Base-by-base conservation (phyloP, 2,797 vertebrate species). In the Jordanella pulchra region DNA sequence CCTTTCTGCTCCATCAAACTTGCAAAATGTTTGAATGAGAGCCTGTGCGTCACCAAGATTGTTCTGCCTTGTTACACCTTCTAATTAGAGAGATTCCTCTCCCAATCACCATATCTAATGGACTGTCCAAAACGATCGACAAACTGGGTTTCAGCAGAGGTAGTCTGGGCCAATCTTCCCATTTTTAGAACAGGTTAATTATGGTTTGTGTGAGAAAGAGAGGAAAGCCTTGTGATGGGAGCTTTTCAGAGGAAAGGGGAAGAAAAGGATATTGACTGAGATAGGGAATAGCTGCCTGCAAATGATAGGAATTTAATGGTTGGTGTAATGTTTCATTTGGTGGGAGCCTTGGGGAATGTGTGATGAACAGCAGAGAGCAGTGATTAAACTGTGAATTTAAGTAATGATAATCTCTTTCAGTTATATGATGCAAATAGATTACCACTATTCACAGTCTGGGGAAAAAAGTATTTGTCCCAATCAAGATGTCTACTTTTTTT, bases 21-120 rank as follows among this genome's bases (percentile, higher is more conserved):
- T 75, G 54, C 65, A 53, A 73, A 69, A 72, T 47, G 66, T 78
- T 60, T 67, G 55, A 18, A 65, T 21, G 44, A 78, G 79, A 72
- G 64, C 54, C 47, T 45, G 35, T 27, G 47, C 10, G 25, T 67
- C 75, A 71, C 67, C 0, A 9, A 45, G 30, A 80, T 81, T 25
- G 48, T 77, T 86, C 73, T 80, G 84, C 76, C 88, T 87, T 76
- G 79, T 90, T 92, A 89, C 82, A 72, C 30, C 11, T 12, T 77
- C 84, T 87, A 90, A 92, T 91, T 88, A 90, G 79, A 4, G 23
- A 81, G 71, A 87, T 73, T 87, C 72, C 58, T 72, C 70, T 65
- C 70, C 77, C 86, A 87, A 89, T 90, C 87, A 84, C 45, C 14
- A 15, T 60, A 76, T 83, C 81, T 87, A 89, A 92, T 86, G 78